Evolutionary conservation across 2,888 invertebrate species (phyloP).

Genomic region (Phengaris arion): DNA sequence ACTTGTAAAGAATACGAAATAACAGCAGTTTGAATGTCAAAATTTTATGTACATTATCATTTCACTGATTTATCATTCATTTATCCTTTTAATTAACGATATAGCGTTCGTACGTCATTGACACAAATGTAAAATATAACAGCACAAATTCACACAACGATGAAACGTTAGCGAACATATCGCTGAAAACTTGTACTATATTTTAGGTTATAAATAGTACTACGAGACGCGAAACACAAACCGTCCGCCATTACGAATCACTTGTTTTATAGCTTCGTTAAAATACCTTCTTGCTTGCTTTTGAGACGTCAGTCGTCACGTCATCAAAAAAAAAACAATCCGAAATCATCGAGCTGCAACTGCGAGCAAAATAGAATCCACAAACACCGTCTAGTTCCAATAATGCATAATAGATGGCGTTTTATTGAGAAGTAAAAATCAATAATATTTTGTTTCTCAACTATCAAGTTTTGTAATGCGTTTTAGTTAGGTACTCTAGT

Average conservation of each 20-base stretch:
- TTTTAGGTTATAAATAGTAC: conserved; percentile 81
- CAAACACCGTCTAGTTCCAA: conserved; percentile 40
- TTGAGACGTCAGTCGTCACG: conserved; percentile 61
- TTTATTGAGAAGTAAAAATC: conserved; percentile 31
- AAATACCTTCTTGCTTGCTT: conserved; percentile 46
- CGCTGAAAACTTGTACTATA: conserved; percentile 79
- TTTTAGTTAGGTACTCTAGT: no score
- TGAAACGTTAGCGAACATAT: conserved; percentile 78
- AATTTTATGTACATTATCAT: conserved; percentile 79
- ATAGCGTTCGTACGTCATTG: conserved; percentile 72
- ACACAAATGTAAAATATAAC: conserved; percentile 73
- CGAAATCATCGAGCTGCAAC: conserved; percentile 39
- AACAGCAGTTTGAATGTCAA: conserved; percentile 79
- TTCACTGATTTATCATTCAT: conserved; percentile 74
- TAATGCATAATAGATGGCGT: conserved; percentile 54
- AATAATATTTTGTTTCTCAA: not conserved
- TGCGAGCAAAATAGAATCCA: conserved; percentile 35
- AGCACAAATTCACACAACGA: conserved; percentile 75
- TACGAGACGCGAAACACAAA: conserved; percentile 78
- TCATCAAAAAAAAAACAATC: conserved; percentile 63
- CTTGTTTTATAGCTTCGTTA: conserved; percentile 65
- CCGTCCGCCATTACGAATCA: conserved; percentile 78
- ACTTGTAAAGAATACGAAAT: conserved; percentile 79
- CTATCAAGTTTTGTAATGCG: no score
- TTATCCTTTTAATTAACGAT: conserved; percentile 66